Evolutionary conservation across 2,113 vertebrate species (phyloP).

Genomic region (Athene cunicularia): DNA sequence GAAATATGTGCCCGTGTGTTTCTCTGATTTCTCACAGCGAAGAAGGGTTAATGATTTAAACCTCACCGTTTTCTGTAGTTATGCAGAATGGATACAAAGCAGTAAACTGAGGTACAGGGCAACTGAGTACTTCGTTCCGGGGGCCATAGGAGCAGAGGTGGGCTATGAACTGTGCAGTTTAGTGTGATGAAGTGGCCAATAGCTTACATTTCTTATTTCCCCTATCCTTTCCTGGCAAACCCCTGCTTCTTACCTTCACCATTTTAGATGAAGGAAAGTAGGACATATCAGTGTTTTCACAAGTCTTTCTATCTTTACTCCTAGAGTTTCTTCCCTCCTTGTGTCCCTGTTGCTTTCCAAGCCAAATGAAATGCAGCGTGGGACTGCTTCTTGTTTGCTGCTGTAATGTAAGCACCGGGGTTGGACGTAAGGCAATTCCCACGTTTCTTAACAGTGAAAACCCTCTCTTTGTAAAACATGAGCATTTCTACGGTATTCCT

Average conservation of each 20-base stretch:
- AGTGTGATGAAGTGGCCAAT: not conserved
- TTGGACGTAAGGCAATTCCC: not conserved
- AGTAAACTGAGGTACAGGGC: not conserved
- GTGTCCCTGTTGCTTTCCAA: not conserved
- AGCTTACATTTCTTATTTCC: not conserved
- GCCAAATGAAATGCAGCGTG: not conserved
- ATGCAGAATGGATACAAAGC: not conserved
- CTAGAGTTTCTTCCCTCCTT: not conserved
- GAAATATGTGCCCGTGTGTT: not conserved
- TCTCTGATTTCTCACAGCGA: not conserved
- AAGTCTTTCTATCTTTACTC: not conserved
- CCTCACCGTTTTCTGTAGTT: not conserved
- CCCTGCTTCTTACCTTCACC: not conserved
- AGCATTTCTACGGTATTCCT: not conserved
- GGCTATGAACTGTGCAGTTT: fast-evolving
- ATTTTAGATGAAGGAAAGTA: not conserved
- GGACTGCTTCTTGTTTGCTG: not conserved
- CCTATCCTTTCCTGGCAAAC: not conserved
- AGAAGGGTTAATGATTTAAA: not conserved
- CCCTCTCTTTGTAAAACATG: not conserved
- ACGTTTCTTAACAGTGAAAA: not conserved
- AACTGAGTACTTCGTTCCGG: not conserved
- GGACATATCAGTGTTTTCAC: not conserved
- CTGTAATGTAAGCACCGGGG: not conserved
- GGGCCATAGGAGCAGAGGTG: not conserved